These are phyloP conservation scores for Megaceryle torquata DNA, from an alignment of 2,113 vertebrate genomes.

Conservation along the genomic window DNA sequence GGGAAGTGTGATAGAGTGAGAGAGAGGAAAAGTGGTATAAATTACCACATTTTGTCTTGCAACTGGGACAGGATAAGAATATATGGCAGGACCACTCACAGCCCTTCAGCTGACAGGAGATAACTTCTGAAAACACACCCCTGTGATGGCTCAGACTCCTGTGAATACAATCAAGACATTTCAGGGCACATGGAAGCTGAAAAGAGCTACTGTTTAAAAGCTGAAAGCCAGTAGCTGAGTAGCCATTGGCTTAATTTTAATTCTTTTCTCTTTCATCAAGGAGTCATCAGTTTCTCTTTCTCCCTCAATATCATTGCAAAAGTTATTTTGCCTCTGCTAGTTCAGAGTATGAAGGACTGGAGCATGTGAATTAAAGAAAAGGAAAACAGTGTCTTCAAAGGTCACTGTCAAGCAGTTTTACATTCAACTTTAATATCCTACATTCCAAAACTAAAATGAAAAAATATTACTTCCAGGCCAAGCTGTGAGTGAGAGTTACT, in stretches of 20 bases:
- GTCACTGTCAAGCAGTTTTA: neutral
- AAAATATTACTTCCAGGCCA: neutral
- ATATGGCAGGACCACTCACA: neutral
- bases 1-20: neutral
- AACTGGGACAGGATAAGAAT: neutral
- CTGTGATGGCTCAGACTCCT: neutral
- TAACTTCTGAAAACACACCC: neutral
- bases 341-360: neutral
- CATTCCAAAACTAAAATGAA: neutral
- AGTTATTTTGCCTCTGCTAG: neutral
- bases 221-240: neutral
- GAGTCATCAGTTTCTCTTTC: neutral
- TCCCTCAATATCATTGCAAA: neutral
- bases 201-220: neutral
- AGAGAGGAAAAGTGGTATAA: neutral
- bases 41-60: neutral
- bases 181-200: neutral
- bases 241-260: neutral
- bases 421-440: neutral
- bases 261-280: neutral
- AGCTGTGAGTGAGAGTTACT: neutral
- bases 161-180: neutral
- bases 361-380: neutral
- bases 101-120: neutral
- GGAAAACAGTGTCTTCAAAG: neutral